Percentiles rank a stretch among this genome's conserved stretches.
phyloP scores from a whole-genome alignment of 2,797 vertebrate genomes.

The Acrocephalus scirpaceus region DNA sequence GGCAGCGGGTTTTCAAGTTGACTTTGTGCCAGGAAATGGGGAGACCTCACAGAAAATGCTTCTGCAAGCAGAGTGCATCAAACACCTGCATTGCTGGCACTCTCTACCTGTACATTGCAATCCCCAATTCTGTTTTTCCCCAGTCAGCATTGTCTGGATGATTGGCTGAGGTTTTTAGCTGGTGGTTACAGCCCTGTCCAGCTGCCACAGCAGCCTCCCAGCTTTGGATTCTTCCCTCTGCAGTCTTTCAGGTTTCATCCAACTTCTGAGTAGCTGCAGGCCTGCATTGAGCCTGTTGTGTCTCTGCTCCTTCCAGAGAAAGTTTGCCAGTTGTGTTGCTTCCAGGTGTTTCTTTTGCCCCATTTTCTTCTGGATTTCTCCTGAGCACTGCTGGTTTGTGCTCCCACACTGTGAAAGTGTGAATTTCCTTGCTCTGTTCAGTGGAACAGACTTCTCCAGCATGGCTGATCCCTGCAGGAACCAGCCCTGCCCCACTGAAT shows the following conservation, averaged over 20 bases:
- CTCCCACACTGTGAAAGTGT: background rate
- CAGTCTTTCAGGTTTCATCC: background rate
- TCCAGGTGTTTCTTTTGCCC: background rate
- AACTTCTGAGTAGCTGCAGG: background rate
- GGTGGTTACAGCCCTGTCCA: background rate
- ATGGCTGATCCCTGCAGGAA: background rate
- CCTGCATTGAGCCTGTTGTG: accelerated
- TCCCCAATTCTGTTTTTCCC: background rate
- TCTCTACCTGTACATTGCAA: background rate
- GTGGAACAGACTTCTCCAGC: background rate
- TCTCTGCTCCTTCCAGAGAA: background rate
- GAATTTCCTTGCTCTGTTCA: background rate
- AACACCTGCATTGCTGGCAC: background rate
- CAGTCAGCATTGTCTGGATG: background rate
- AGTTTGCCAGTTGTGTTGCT: background rate
- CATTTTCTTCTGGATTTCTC: background rate
- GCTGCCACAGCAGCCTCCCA: background rate
- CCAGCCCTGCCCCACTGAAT: background rate
- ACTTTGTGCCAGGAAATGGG: background rate
- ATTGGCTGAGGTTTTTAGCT: background rate
- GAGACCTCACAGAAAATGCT: background rate
- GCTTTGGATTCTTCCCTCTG: background rate
- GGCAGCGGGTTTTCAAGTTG: background rate
- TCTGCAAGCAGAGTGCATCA: background rate
- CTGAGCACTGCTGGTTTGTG: background rate